A percentile compares a stretch with the other conserved stretches of the same genome.
These are phyloP conservation scores for Notodonta ziczac DNA, from an alignment of 2,888 invertebrate species.

Conservation along the genomic window DNA sequence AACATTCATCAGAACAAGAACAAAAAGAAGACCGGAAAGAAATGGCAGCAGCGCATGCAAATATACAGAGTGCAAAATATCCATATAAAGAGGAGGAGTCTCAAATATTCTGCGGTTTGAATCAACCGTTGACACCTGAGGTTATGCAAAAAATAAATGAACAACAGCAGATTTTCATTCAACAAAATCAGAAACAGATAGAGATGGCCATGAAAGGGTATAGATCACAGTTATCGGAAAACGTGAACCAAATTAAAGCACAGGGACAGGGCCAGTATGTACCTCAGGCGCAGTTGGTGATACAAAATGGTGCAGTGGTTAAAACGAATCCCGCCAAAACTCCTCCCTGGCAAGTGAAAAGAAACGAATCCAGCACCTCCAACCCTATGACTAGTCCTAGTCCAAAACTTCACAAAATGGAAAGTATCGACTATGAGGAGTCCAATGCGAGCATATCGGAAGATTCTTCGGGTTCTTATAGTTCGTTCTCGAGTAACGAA, in stretches of 20 bases:
- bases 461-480: constrained; percentile 63
- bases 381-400: constrained; percentile 64
- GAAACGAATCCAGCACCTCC: constrained; percentile 57
- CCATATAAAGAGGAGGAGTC: constrained; percentile 69
- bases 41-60: constrained; percentile 36
- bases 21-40: constrained; percentile 69
- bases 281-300: constrained; percentile 73
- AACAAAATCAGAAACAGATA: constrained; percentile 81
- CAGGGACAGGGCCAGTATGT: constrained; percentile 63
- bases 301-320: constrained; percentile 79
- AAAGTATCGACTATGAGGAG: constrained; percentile 69
- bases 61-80: constrained; percentile 49
- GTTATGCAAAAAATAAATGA: constrained; percentile 84
- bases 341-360: constrained; percentile 85
- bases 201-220: constrained; percentile 82
- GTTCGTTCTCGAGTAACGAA: constrained; percentile 65
- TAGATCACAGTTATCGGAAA: constrained; percentile 67
- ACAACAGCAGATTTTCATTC: constrained; percentile 84
- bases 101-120: constrained; percentile 76
- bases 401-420: constrained; percentile 66
- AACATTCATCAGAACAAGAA: constrained; percentile 52
- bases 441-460: constrained; percentile 65
- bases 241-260: constrained; percentile 60
- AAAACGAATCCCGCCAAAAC: constrained; percentile 82
- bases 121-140: constrained; percentile 78